These are phyloP conservation scores for Hiodon tergisus DNA, from an alignment of 2,113 vertebrate genomes.

Conservation along the genomic window DNA sequence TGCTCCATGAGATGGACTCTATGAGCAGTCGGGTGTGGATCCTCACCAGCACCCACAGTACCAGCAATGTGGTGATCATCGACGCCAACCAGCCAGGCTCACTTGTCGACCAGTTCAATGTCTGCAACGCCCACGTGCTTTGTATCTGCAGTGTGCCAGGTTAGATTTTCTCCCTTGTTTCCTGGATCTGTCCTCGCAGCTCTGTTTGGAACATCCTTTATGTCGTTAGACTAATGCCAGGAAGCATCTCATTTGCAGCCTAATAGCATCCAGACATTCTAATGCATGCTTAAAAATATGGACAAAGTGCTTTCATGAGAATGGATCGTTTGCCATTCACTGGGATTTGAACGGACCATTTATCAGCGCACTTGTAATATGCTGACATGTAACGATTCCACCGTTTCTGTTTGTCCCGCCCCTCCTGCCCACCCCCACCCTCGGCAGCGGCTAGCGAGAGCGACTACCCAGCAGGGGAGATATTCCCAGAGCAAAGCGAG, in stretches of 20 bases:
- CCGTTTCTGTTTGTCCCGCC: neutral
- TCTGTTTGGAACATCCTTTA: neutral
- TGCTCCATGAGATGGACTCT: slow-evolving; percentile 69
- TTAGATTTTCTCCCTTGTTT: slow-evolving; percentile 42
- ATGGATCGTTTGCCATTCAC: neutral
- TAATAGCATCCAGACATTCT: too few relatives aligned
- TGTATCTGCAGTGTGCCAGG: slow-evolving; percentile 95
- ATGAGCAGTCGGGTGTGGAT: slow-evolving; percentile 89
- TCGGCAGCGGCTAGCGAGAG: slow-evolving; percentile 77
- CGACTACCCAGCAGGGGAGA: slow-evolving; percentile 85
- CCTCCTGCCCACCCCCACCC: neutral
- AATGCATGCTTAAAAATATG: neutral
- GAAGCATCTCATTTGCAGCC: too few relatives aligned
- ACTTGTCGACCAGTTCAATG: slow-evolving; percentile 89
- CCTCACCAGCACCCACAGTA: slow-evolving; percentile 87
- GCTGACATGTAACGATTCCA: neutral
- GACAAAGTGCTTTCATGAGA: neutral
- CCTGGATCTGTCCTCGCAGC: neutral
- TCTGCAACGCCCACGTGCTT: slow-evolving; percentile 91
- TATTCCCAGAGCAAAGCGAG: slow-evolving; percentile 76
- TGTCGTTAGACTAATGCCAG: too few relatives aligned
- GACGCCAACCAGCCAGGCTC: slow-evolving; percentile 89
- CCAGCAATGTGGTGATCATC: slow-evolving; percentile 93
- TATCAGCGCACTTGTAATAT: neutral
- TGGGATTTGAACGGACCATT: neutral